Conservation (phyloP, 2,888 invertebrate species). For the Crioceris asparagi region DNA sequence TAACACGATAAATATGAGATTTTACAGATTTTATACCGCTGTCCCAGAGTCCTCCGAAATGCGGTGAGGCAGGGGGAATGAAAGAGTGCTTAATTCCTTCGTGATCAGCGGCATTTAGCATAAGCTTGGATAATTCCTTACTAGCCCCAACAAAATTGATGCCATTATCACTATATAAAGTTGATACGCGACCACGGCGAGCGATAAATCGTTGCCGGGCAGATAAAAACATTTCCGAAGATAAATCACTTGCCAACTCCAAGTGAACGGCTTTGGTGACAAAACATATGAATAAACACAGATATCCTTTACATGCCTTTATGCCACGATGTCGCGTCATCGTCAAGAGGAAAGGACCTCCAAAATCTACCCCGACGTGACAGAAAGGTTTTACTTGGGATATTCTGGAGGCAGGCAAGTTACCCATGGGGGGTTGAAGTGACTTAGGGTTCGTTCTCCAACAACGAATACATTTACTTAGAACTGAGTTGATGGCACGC, state of each 20-base stretch:
- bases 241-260: conserved; percentile 18
- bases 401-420: conserved; percentile 12
- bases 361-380: conserved; percentile 7
- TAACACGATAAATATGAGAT: conserved; percentile 11
- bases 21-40: conserved; percentile 11
- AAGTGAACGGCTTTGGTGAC: conserved; percentile 20
- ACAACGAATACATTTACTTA: conserved; percentile 15
- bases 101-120: conserved; percentile 2
- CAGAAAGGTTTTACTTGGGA: conserved; percentile 12
- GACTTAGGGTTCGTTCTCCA: conserved; percentile 13
- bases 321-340: conserved; percentile 2
- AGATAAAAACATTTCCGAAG: conserved; percentile 18
- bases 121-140: conserved; percentile 7
- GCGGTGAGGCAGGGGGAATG: conserved; percentile 13
- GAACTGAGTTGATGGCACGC: too few relatives aligned
- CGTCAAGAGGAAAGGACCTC: conserved; percentile 1
- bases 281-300: conserved; percentile 12
- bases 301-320: conserved; percentile 11
- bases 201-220: conserved; percentile 20
- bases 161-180: conserved; percentile 20
- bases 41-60: conserved; percentile 16
- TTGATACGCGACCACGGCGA: conserved; percentile 16
- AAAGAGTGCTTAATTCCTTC: conserved; percentile 11
- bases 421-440: conserved; percentile 13
- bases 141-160: conserved; percentile 17